phyloP scores from a whole-genome alignment of 1,140 invertebrate species.

The Microplitis demolitor region DNA sequence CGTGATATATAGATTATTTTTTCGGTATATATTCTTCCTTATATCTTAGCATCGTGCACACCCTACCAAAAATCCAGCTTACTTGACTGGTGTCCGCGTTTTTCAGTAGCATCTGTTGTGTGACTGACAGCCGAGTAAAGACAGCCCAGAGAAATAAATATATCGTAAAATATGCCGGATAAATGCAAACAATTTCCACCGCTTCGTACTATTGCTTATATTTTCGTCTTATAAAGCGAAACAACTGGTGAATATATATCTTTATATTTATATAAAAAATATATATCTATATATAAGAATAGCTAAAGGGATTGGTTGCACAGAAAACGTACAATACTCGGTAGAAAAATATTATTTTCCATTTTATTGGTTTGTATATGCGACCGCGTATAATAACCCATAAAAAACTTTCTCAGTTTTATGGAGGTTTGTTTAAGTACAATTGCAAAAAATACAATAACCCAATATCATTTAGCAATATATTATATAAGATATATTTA shows the following conservation, averaged over 20 bases:
- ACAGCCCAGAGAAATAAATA: slow-evolving; percentile 43
- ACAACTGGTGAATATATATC: too few relatives aligned
- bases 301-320: too few relatives aligned
- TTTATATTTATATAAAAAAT: neutral
- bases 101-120: slow-evolving; percentile 38
- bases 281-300: too few relatives aligned
- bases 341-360: slow-evolving; percentile 32
- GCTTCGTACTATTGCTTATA: neutral
- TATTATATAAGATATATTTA: too few relatives aligned
- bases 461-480: neutral
- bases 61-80: neutral
- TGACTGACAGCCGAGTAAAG: slow-evolving; percentile 41
- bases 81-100: slow-evolving; percentile 17
- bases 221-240: neutral
- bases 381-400: slow-evolving; percentile 24
- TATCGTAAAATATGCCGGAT: slow-evolving; percentile 46
- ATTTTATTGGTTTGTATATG: slow-evolving; percentile 38
- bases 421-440: neutral
- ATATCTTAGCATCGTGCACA: slow-evolving; percentile 15
- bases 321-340: slow-evolving; percentile 7
- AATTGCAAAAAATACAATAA: slow-evolving; percentile 2
- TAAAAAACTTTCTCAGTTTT: slow-evolving; percentile 23
- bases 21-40: slow-evolving; percentile 4
- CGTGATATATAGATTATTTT: slow-evolving; percentile 12
- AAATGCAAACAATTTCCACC: slow-evolving; percentile 49